Evolutionary conservation across 2,888 invertebrate species (phyloP).

Genomic region (Athalia circularis): DNA sequence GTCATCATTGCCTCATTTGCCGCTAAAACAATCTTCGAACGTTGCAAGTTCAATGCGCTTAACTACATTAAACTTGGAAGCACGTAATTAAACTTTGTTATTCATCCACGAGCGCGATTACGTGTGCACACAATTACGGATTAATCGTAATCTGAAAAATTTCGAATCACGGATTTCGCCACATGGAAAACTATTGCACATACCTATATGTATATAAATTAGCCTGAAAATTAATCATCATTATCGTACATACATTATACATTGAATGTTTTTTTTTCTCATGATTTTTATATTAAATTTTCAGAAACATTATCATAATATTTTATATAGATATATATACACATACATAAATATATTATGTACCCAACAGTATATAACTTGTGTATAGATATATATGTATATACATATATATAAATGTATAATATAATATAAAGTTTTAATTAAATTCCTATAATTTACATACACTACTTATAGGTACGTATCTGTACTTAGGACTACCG

Average conservation of each 20-base stretch:
- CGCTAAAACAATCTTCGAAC: slow-evolving; percentile 69
- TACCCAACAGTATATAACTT: slow-evolving; percentile 3
- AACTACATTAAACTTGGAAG: slow-evolving; percentile 70
- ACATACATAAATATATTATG: background rate
- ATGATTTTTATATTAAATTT: too few species aligned
- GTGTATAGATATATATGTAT: background rate
- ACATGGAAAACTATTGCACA: background rate
- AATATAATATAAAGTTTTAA: background rate
- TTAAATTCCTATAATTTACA: slow-evolving; percentile 4
- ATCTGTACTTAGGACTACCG: slow-evolving; percentile 9
- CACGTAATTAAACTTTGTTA: slow-evolving; percentile 70
- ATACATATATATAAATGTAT: slow-evolving; percentile 1
- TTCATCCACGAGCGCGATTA: background rate
- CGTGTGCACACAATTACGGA: too few species aligned
- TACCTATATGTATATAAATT: too few species aligned
- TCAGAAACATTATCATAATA: too few species aligned
- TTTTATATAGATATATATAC: background rate
- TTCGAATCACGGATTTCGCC: too few species aligned
- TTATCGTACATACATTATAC: too few species aligned
- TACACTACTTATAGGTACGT: background rate
- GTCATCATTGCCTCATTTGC: slow-evolving; percentile 73
- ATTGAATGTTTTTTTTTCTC: too few species aligned
- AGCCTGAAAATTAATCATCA: too few species aligned
- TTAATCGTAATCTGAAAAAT: too few species aligned
- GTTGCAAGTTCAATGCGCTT: slow-evolving; percentile 62